Evolutionary conservation across 1,140 invertebrate species (phyloP), one percentile per base, ranked within the genome.

Genomic region (Drosophila orena): DNA sequence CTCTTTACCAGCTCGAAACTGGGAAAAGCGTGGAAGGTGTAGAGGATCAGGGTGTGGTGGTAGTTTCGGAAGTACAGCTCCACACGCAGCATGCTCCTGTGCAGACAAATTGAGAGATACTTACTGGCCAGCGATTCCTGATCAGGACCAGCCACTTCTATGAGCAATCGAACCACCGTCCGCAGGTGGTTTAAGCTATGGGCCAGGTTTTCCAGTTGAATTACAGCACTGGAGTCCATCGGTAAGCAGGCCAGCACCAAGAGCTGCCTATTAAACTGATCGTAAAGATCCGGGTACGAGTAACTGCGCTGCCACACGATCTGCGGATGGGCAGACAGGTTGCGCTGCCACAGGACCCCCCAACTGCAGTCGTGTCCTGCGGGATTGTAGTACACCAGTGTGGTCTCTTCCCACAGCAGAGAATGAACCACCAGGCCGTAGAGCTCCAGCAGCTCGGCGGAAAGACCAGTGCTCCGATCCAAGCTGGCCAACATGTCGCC

Each of bases 301-400:
- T 14, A 0, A 0, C 15, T 15, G 0, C 2, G 49, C 3, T 60
- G 58, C 81, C 81, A 86, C 2, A 74, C 62, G 17, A 80, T 86
- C 44, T 86, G 81, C 1, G 81, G 73, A 8, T 66, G 47, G n/a
- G 14, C 6, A 11, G 15, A 61, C 0, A 85, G 56, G 10, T 74
- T 70, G 0, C 34, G 34, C 6, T 43, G 56, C 62, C 76, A 75
- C 4, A 77, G 42, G 17, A 12, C n/a, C 0, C 7, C 24, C 77
- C 60, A 85, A 14, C n/a, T 56, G 24, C 78, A 85, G 7, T 81
- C 50, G 7, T 53, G 44, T 20, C 56, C 37, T 2, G 3, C 30
- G 1, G 81, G 81, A 64, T 75, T 81, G 22, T 64, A 86, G 22
- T 79, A 76, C 12, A 81, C 57, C 12, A 86, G 8, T 24, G 74